Conservation (phyloP, 2,797 vertebrate species). For the Phataginus tetradactyla region DNA sequence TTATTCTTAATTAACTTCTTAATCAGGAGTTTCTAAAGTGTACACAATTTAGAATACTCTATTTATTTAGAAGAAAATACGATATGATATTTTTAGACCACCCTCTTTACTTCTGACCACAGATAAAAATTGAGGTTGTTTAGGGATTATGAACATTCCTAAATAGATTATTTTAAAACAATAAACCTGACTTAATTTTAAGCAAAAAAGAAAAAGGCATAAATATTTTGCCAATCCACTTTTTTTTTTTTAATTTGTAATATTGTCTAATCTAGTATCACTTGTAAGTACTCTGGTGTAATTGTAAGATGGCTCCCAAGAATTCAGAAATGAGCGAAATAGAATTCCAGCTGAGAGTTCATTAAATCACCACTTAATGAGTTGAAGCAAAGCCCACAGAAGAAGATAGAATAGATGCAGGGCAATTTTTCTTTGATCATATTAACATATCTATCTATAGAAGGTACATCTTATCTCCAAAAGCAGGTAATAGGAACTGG, state of each 20-base stretch:
- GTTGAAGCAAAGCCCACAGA: slow-evolving; percentile 38
- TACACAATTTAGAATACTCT: slow-evolving; percentile 33
- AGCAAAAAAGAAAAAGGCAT: not conserved
- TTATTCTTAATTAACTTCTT: slow-evolving; percentile 73
- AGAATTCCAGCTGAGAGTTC: slow-evolving; percentile 73
- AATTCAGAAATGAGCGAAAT: slow-evolving; percentile 66
- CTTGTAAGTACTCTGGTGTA: slow-evolving; percentile 59
- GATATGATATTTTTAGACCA: slow-evolving; percentile 5
- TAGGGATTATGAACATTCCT: slow-evolving; percentile 18
- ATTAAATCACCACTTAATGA: slow-evolving; percentile 76
- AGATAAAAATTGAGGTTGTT: slow-evolving; percentile 18
- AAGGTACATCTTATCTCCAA: slow-evolving; percentile 48
- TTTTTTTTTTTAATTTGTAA: slow-evolving; percentile 25
- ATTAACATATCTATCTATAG: slow-evolving; percentile 64
- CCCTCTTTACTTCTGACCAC: not conserved
- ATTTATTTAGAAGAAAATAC: slow-evolving; percentile 61
- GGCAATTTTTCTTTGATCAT: slow-evolving; percentile 65
- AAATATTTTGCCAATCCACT: slow-evolving; percentile 45
- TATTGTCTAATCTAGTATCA: slow-evolving; percentile 70
- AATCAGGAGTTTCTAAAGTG: slow-evolving; percentile 64
- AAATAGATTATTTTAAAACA: slow-evolving; percentile 55
- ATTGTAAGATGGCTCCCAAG: slow-evolving; percentile 67
- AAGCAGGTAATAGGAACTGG: not conserved
- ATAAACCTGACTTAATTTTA: slow-evolving; percentile 57
- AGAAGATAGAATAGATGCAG: slow-evolving; percentile 59